These are phyloP conservation scores for Intellagama lesueurii DNA, from an alignment of 2,797 vertebrate species.

Conservation along the genomic window DNA sequence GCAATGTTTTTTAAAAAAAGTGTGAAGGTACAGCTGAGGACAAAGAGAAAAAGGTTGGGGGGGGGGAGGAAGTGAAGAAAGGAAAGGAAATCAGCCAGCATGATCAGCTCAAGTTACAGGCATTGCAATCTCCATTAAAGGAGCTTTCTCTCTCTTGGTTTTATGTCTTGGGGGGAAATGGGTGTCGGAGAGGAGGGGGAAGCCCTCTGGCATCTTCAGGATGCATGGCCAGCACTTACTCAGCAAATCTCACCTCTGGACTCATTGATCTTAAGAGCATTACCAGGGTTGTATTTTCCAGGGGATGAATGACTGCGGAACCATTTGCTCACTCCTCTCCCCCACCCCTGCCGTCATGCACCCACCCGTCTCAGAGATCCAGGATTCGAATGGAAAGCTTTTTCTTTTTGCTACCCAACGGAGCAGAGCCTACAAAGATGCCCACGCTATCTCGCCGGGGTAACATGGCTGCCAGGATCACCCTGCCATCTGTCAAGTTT, in stretches of 20 bases:
- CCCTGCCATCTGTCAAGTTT: too few relatives aligned
- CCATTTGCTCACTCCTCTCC: constrained; percentile 2
- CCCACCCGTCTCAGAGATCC: neutral
- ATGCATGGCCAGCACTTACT: neutral
- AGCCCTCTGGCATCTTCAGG: neutral
- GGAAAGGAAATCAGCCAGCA: constrained; percentile 7
- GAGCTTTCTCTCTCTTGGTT: neutral
- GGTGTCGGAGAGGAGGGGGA: neutral
- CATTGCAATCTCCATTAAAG: constrained; percentile 15
- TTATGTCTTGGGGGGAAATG: constrained; percentile 7
- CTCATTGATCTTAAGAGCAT: neutral
- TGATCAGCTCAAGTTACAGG: neutral
- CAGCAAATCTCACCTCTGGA: neutral
- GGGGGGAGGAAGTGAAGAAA: neutral
- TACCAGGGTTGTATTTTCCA: constrained; percentile 24
- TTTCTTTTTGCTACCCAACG: neutral
- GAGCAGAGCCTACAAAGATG: neutral
- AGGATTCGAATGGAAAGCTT: neutral
- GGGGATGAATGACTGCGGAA: constrained; percentile 24
- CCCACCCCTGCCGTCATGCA: neutral
- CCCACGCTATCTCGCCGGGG: neutral
- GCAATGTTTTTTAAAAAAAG: neutral
- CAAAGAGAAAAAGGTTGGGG: accelerated
- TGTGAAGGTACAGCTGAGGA: neutral
- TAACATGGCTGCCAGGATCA: neutral